Conservation (phyloP, 1,140 invertebrate species). For the Drosophila tani region DNA sequence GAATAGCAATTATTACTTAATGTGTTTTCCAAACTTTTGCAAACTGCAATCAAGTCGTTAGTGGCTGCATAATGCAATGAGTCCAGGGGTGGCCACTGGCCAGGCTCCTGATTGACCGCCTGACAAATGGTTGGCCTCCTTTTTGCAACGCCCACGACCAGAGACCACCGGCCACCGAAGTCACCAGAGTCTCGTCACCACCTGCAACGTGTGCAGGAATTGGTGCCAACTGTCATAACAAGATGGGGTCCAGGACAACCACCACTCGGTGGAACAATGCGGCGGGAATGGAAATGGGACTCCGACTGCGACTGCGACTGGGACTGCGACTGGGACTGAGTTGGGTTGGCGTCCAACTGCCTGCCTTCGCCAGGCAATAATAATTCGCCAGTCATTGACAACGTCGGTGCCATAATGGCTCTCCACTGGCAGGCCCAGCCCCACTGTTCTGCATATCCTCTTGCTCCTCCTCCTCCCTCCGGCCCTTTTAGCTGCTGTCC, state of each 20-base stretch:
- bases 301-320: conserved; percentile 6
- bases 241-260: conserved; percentile 53
- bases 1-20: not conserved
- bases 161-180: not conserved
- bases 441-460: conserved; percentile 8
- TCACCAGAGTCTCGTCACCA: conserved; percentile 10
- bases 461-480: not conserved
- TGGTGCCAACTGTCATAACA: conserved; percentile 73
- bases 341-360: conserved; percentile 61
- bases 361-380: conserved; percentile 75
- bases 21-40: no score
- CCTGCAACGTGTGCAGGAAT: conserved; percentile 59
- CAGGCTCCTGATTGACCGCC: conserved; percentile 59
- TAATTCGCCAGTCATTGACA: conserved; percentile 80
- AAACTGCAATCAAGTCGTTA: conserved; percentile 3
- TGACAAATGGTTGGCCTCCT: conserved; percentile 57
- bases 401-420: conserved; percentile 77
- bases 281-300: conserved; percentile 13
- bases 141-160: conserved; percentile 25
- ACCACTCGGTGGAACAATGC: conserved; percentile 18
- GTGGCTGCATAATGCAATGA: conserved; percentile 21
- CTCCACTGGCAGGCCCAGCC: conserved; percentile 46
- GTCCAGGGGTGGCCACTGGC: conserved; percentile 11
- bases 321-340: conserved; percentile 11
- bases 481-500: conserved; percentile 13